Percentiles rank a stretch among this genome's conserved stretches.
Conservation (phyloP, 2,113 vertebrate species). For the Mola mola region DNA sequence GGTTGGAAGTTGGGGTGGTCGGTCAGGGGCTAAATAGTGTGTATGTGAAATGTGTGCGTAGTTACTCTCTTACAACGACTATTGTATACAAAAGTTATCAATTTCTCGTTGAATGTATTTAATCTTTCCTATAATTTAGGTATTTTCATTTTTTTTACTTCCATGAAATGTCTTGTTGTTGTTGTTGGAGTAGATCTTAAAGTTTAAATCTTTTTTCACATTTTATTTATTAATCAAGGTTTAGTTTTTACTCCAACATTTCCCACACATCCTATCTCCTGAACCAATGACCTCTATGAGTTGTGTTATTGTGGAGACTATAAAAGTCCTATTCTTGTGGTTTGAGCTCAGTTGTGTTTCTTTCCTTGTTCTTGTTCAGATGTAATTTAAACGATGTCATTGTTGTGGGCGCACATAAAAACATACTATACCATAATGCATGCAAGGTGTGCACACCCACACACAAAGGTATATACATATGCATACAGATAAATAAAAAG, state of each 20-base stretch:
- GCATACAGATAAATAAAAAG: slow-evolving; percentile 36
- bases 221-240: too few species aligned
- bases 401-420: slow-evolving; percentile 15
- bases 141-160: slow-evolving; percentile 38
- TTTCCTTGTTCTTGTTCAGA: too few species aligned
- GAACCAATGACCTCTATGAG: too few species aligned
- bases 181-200: too few species aligned
- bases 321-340: too few species aligned
- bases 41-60: slow-evolving; percentile 68
- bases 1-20: too few species aligned
- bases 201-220: too few species aligned
- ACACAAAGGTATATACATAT: background rate
- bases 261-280: too few species aligned
- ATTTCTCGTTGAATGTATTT: slow-evolving; percentile 35
- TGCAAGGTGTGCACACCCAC: background rate
- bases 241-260: too few species aligned
- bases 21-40: slow-evolving; percentile 37
- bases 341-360: too few species aligned
- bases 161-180: too few species aligned
- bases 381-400: slow-evolving; percentile 4
- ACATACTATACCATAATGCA: slow-evolving; percentile 10
- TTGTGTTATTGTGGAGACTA: too few species aligned
- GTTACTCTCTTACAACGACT: slow-evolving; percentile 25
- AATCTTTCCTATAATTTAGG: slow-evolving; percentile 33
- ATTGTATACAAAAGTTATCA: slow-evolving; percentile 40